Evolutionary conservation across 1,140 invertebrate genomes (phyloP), one percentile per base, ranked within the genome.

Genomic region (Solenopsis fugax): DNA sequence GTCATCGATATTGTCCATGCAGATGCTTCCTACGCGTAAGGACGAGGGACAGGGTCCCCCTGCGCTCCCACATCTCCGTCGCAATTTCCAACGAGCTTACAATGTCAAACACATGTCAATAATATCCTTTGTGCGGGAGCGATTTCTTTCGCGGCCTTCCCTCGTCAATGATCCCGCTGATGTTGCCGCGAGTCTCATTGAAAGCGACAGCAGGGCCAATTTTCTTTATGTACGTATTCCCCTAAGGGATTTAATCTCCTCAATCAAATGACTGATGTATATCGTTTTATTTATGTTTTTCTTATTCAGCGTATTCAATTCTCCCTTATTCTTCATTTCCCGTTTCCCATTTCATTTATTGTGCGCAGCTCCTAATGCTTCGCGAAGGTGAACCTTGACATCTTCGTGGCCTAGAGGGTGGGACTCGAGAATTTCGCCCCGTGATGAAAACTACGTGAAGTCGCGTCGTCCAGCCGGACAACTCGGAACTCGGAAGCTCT

Each of bases 311-410:
- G 4, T 7, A 41, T 41, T 41, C 41, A 41, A 41, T 7, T 7
- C 1, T 41, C 4, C 7, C 41, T 2, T 41, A 5, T 41, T 41
- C 41, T 41, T 7, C 41, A 41, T 41, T 41, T 3, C 4, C 41
- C 4, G 29, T 29, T 7, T 41, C 7, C 41, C 4, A 5, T 41
- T 7, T 41, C 29, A 41, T 41, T 41, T 7, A 41, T 41, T 41
- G 41, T 41, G 4, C 7, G 41, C 7, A 41, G 41, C 41, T 41
- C 41, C 56, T 52, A 54, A 60, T 10, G 34, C 37, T 54, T 65
- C 16, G 7, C 56, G 34, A 45, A 24, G 21, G 34, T 41, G 81
- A 87, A 72, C 73, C 65, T 88, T 86, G 82, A 86, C 82, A 86
- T 71, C 64, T 69, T 62, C 13, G 48, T 16, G 10, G 16, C 2